Conservation (phyloP, 2,113 vertebrate species). For the Cnemophilus loriae region DNA sequence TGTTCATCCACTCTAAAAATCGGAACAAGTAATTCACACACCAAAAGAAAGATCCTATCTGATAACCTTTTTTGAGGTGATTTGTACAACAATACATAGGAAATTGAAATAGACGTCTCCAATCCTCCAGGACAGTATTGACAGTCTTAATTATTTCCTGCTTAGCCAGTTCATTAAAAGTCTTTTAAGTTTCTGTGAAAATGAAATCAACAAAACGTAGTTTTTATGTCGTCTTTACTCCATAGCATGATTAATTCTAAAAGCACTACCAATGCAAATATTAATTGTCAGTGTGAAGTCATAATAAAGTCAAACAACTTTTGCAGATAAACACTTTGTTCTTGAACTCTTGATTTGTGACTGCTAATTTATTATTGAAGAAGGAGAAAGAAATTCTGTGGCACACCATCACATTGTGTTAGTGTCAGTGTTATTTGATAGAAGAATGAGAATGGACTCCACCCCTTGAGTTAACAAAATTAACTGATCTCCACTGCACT, state of each 20-base stretch:
- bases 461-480: background rate
- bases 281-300: background rate
- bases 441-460: background rate
- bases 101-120: background rate
- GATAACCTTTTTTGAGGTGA: background rate
- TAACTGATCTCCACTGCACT: background rate
- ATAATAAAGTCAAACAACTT: background rate
- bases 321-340: background rate
- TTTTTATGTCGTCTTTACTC: background rate
- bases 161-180: background rate
- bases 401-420: background rate
- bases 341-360: background rate
- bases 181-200: background rate
- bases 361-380: background rate
- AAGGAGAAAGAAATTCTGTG: background rate
- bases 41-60: background rate
- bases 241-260: background rate
- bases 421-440: background rate
- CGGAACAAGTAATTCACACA: background rate
- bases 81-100: background rate
- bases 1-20: background rate
- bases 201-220: background rate
- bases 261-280: background rate
- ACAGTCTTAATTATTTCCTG: background rate
- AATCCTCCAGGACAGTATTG: background rate